Percentiles rank a stretch among this genome's conserved stretches.
phyloP scores from a whole-genome alignment of 1,140 invertebrate species.

The Arctopsyche grandis region DNA sequence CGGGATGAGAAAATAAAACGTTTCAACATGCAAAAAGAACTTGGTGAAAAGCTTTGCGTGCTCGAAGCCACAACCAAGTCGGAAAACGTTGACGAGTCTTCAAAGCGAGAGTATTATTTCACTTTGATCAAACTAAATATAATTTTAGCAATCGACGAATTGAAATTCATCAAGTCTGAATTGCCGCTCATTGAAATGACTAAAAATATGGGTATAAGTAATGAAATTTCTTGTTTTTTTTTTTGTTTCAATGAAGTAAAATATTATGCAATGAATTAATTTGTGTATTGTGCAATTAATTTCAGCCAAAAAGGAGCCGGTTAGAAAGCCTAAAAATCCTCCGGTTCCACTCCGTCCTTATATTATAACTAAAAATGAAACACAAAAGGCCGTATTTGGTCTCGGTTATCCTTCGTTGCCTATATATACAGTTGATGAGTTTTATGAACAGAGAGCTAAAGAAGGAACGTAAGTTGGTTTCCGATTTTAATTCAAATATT shows the following conservation, averaged over 20 bases:
- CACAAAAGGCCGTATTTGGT: slow-evolving; percentile 95
- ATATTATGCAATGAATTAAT: background rate
- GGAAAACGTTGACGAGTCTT: slow-evolving; percentile 80
- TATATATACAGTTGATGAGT: slow-evolving; percentile 92
- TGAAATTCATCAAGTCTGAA: slow-evolving; percentile 77
- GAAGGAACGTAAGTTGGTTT: slow-evolving; percentile 82
- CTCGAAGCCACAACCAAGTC: slow-evolving; percentile 73
- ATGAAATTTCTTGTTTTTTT: slow-evolving; percentile 44
- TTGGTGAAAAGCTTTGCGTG: slow-evolving; percentile 75
- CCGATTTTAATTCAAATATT: slow-evolving; percentile 4
- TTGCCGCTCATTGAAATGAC: slow-evolving; percentile 80
- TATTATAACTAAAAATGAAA: slow-evolving; percentile 88
- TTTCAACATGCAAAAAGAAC: slow-evolving; percentile 82
- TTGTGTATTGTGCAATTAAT: background rate
- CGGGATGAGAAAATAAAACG: slow-evolving; percentile 76
- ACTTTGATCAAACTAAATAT: slow-evolving; percentile 82
- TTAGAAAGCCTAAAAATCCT: slow-evolving; percentile 49
- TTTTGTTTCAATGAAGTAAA: too few species aligned
- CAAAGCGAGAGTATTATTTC: slow-evolving; percentile 84
- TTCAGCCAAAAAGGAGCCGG: slow-evolving; percentile 40
- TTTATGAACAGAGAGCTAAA: slow-evolving; percentile 88
- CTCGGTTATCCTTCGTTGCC: slow-evolving; percentile 94
- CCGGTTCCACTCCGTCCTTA: slow-evolving; percentile 81
- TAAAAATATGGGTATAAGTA: slow-evolving; percentile 66
- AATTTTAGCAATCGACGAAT: slow-evolving; percentile 80